These are phyloP conservation scores for Oreonectes daqikongensis DNA, from an alignment of 2,797 vertebrate species.

Conservation along the genomic window DNA sequence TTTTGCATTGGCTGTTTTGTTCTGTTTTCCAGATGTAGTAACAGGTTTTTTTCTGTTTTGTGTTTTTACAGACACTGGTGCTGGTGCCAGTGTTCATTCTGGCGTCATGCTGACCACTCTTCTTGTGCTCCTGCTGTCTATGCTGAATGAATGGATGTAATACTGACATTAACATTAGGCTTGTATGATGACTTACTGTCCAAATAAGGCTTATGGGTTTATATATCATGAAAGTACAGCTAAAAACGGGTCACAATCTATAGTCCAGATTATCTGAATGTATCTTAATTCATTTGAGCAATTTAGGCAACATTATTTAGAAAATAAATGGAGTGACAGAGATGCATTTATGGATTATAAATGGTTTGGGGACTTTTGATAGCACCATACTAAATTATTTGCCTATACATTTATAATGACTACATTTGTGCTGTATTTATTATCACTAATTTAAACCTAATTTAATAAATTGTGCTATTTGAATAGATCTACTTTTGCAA, in stretches of 20 bases:
- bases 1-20: not conserved
- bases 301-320: not conserved
- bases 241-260: not conserved
- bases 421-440: not conserved
- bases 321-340: not conserved
- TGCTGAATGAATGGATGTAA: conserved; percentile 45
- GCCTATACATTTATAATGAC: not conserved
- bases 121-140: conserved; percentile 53
- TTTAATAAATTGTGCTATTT: conserved; percentile 5
- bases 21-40: not conserved
- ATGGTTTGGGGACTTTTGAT: not conserved
- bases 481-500: not conserved
- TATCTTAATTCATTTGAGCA: not conserved
- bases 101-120: conserved; percentile 55
- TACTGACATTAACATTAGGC: not conserved
- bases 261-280: conserved; percentile 7
- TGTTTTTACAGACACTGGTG: conserved; percentile 36
- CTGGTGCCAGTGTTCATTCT: conserved; percentile 42
- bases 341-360: not conserved
- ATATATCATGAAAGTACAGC: not conserved
- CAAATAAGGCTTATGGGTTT: not conserved
- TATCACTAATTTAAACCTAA: not conserved
- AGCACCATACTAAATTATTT: not conserved
- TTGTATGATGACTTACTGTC: not conserved
- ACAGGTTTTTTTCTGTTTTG: not conserved